A percentile compares a stretch with the other conserved stretches of the same genome.
These are phyloP conservation scores for Discoglossus pictus DNA, from an alignment of 2,797 vertebrate species.

Conservation along the genomic window DNA sequence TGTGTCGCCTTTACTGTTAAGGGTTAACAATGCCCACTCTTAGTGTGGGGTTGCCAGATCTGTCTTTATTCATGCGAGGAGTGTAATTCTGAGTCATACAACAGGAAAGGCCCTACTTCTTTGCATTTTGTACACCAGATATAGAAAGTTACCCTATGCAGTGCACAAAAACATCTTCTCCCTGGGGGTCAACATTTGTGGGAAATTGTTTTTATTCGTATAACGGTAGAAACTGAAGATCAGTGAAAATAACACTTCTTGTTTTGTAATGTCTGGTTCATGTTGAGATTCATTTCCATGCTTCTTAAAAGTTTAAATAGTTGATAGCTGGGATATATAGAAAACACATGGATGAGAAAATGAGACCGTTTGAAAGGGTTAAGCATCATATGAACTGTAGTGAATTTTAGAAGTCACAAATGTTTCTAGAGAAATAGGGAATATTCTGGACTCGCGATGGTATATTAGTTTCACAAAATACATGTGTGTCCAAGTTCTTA, in stretches of 20 bases:
- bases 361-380: too few relatives aligned
- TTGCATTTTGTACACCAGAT: conserved; percentile 2
- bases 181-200: neutral
- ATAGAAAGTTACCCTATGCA: neutral
- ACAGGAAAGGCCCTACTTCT: conserved; percentile 9
- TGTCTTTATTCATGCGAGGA: neutral
- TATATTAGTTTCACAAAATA: too few relatives aligned
- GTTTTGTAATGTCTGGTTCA: too few relatives aligned
- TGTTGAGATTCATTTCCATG: too few relatives aligned
- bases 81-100: conserved; percentile 16
- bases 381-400: too few relatives aligned
- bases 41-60: neutral
- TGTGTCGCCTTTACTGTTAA: conserved; percentile 26
- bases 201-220: neutral
- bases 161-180: conserved; percentile 1
- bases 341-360: too few relatives aligned
- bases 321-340: too few relatives aligned
- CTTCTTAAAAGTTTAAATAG: too few relatives aligned
- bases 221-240: neutral
- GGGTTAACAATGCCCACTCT: neutral
- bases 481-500: too few relatives aligned
- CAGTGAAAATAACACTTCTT: neutral
- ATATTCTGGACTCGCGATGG: too few relatives aligned
- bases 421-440: too few relatives aligned
- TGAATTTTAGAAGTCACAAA: too few relatives aligned